A percentile compares a stretch with the other conserved stretches of the same genome.
Conservation (phyloP, 2,113 vertebrate genomes). For the Corythornis madagascariensis region DNA sequence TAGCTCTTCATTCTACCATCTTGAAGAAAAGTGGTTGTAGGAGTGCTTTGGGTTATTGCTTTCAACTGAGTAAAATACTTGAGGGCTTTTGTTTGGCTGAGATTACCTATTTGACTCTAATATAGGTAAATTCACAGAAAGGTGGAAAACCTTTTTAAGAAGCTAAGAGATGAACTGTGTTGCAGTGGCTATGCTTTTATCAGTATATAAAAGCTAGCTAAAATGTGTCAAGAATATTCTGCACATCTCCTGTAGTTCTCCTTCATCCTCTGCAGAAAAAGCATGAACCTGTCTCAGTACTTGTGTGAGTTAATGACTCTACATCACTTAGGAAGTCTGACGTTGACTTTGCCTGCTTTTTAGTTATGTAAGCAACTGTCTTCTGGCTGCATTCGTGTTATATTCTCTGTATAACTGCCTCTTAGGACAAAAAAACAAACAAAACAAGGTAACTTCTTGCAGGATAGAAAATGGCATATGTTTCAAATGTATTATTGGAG, state of each 20-base stretch:
- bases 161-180: neutral
- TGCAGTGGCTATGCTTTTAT: neutral
- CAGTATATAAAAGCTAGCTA: neutral
- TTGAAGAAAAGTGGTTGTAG: neutral
- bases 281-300: neutral
- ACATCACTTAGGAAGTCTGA: neutral
- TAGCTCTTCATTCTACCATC: neutral
- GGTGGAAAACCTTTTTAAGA: neutral
- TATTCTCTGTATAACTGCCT: neutral
- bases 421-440: neutral
- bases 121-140: neutral
- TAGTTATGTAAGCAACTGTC: neutral
- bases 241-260: neutral
- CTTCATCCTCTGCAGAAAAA: neutral
- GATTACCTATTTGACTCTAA: neutral
- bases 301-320: neutral
- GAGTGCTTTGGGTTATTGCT: neutral
- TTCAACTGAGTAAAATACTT: neutral
- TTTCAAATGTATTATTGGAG: slow-evolving; percentile 7
- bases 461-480: neutral
- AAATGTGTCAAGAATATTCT: neutral
- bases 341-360: neutral
- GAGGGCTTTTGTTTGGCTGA: slow-evolving; percentile 14
- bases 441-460: neutral
- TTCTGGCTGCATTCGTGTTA: neutral